These are phyloP conservation scores for Psilanteris sp. DNA, from an alignment of 1,140 invertebrate species.

Conservation along the genomic window DNA sequence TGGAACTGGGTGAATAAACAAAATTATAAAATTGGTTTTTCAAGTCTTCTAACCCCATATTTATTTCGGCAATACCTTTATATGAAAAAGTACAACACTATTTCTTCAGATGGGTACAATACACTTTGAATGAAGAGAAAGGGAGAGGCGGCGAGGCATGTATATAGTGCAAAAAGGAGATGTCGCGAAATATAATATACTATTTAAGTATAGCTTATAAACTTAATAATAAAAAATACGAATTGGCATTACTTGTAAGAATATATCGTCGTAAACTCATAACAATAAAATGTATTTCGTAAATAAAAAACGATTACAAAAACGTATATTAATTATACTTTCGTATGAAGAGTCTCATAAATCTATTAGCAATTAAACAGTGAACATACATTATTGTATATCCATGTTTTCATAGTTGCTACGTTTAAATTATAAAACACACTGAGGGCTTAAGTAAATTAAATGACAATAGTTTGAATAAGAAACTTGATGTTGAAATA, in stretches of 20 bases:
- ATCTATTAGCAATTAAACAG: not conserved
- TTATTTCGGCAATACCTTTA: constrained; percentile 79
- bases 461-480: too few species aligned
- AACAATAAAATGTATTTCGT: constrained; percentile 68
- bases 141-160: constrained; percentile 63
- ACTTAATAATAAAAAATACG: constrained; percentile 75
- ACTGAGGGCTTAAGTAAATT: too few species aligned
- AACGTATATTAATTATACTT: constrained; percentile 5
- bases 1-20: not conserved
- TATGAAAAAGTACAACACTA: constrained; percentile 79
- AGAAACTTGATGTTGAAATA: not conserved
- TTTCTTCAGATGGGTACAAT: constrained; percentile 73
- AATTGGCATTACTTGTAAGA: constrained; percentile 65
- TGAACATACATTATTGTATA: too few species aligned
- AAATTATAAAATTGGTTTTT: constrained; percentile 49
- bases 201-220: constrained; percentile 72
- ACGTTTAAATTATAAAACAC: too few species aligned
- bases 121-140: constrained; percentile 68
- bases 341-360: constrained; percentile 27
- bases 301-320: constrained; percentile 45
- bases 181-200: constrained; percentile 72
- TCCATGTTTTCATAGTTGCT: too few species aligned
- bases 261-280: constrained; percentile 76
- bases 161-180: constrained; percentile 68
- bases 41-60: constrained; percentile 78